phyloP scores from a whole-genome alignment of 35 echinoderm and acorn worm species.

The Lytechinus variegatus region DNA sequence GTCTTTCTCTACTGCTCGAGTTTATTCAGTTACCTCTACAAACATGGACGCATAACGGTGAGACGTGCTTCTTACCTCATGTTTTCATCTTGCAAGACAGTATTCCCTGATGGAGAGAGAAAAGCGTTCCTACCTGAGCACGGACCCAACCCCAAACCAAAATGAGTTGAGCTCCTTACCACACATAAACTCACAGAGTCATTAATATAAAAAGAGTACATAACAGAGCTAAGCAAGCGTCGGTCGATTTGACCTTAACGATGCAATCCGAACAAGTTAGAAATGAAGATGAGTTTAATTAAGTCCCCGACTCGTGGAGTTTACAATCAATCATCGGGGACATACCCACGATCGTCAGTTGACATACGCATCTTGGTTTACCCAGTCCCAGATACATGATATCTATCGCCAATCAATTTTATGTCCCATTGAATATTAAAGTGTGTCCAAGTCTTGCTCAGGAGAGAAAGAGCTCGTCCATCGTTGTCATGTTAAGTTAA shows the following conservation, averaged over 20 bases:
- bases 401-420: constrained; percentile 49
- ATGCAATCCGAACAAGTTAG: constrained; percentile 54
- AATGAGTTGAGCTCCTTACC: constrained; percentile 1
- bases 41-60: neutral
- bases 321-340: constrained; percentile 39
- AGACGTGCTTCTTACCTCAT: constrained; percentile 19
- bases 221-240: constrained; percentile 44
- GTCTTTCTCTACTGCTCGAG: neutral
- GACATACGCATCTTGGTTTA: constrained; percentile 45
- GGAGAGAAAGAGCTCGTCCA: neutral
- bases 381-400: constrained; percentile 52
- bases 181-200: constrained; percentile 43
- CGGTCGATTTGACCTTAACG: constrained; percentile 51
- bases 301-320: constrained; percentile 23
- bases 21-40: constrained; percentile 45
- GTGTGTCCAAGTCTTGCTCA: constrained; percentile 12
- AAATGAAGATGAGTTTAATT: constrained; percentile 56
- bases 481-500: constrained; percentile 38
- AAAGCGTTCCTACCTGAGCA: neutral
- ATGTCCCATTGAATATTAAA: constrained; percentile 49
- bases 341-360: constrained; percentile 29
- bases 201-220: constrained; percentile 36
- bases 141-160: neutral
- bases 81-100: neutral
- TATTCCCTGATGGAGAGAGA: constrained; percentile 5